Conservation (phyloP, 2,113 vertebrate genomes). For the Falco punctatus region DNA sequence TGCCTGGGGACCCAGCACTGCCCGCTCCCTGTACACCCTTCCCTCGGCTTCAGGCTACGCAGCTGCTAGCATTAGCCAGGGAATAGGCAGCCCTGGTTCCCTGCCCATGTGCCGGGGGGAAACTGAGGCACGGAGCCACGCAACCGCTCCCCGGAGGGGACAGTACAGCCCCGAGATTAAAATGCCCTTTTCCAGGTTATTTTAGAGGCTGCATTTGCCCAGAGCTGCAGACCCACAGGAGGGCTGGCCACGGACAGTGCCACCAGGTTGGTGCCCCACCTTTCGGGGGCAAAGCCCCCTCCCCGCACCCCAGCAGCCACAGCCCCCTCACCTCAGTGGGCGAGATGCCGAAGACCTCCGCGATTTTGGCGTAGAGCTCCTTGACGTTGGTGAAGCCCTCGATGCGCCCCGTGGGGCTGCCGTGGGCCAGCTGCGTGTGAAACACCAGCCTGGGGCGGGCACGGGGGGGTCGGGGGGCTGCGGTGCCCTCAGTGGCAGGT, state of each 20-base stretch:
- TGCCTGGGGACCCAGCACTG: neutral
- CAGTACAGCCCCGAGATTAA: fast-evolving
- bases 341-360: slow-evolving; percentile 93
- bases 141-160: neutral
- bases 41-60: neutral
- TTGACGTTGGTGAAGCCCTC: slow-evolving; percentile 97
- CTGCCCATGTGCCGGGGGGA: fast-evolving
- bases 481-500: slow-evolving; percentile 37
- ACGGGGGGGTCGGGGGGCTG: slow-evolving; percentile 54
- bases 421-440: slow-evolving; percentile 95
- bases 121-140: neutral
- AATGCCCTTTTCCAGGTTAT: neutral
- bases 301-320: fast-evolving
- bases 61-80: no score
- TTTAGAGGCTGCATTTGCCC: neutral
- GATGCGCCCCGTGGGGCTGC: slow-evolving; percentile 91
- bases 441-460: slow-evolving; percentile 88
- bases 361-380: slow-evolving; percentile 95
- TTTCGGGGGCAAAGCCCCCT: neutral
- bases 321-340: slow-evolving; percentile 88
- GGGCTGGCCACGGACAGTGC: fast-evolving
- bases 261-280: fast-evolving
- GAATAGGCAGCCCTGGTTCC: fast-evolving
- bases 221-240: fast-evolving
- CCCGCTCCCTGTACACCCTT: neutral